These are phyloP conservation scores for Sebastes jordani DNA, from an alignment of 2,797 vertebrate species.

Conservation along the genomic window DNA sequence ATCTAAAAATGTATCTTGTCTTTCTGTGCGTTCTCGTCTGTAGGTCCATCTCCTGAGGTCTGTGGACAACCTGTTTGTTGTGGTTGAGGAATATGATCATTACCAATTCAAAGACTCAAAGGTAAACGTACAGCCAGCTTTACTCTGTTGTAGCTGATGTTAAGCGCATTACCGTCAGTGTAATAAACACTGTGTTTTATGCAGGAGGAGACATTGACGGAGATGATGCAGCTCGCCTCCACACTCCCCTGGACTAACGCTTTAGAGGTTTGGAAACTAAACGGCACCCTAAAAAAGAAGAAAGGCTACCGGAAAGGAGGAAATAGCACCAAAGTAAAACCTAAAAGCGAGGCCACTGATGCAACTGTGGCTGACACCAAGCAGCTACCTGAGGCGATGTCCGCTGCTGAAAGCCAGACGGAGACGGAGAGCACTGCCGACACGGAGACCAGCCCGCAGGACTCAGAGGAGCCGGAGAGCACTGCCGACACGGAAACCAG, in stretches of 20 bases:
- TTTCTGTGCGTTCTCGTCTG: neutral
- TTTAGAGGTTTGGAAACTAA: constrained; percentile 91
- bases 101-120: constrained; percentile 92
- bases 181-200: constrained; percentile 5
- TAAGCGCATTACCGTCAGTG: neutral
- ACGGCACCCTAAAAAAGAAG: constrained; percentile 91
- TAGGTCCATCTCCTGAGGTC: constrained; percentile 93
- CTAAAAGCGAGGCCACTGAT: constrained; percentile 13
- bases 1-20: neutral
- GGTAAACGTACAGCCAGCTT: constrained; percentile 72
- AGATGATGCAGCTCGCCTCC: constrained; percentile 88
- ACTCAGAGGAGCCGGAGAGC: constrained; percentile 43
- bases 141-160: neutral
- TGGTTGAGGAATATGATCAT: constrained; percentile 89
- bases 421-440: constrained; percentile 31
- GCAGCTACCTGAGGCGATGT: constrained; percentile 23
- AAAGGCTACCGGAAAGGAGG: constrained; percentile 83
- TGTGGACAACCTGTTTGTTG: constrained; percentile 97
- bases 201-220: constrained; percentile 92
- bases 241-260: constrained; percentile 88
- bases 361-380: constrained; percentile 6
- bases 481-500: constrained; percentile 22
- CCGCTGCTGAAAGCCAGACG: constrained; percentile 46
- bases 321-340: constrained; percentile 54
- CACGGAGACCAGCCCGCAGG: constrained; percentile 23